These are phyloP conservation scores for Anhinga anhinga DNA, from an alignment of 2,113 vertebrate genomes.

Conservation along the genomic window DNA sequence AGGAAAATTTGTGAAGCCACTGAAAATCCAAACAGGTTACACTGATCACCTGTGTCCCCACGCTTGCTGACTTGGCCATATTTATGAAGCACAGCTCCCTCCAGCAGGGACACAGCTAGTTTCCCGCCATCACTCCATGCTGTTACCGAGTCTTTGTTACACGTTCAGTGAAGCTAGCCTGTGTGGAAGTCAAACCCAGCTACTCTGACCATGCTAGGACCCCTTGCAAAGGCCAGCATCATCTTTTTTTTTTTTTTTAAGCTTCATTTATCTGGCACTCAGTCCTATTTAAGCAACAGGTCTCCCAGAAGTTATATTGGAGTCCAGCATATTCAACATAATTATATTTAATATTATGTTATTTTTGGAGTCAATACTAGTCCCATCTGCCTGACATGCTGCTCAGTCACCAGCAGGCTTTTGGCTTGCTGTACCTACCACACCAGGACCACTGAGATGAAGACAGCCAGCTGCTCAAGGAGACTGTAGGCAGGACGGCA, in stretches of 20 bases:
- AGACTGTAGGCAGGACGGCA: neutral
- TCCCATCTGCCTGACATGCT: neutral
- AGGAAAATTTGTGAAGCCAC: neutral
- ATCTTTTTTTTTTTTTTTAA: neutral
- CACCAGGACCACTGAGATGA: neutral
- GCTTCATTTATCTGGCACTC: neutral
- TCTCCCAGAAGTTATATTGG: neutral
- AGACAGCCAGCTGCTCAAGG: neutral
- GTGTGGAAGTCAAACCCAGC: neutral
- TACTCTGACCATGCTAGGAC: neutral
- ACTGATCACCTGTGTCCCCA: neutral
- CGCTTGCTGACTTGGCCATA: neutral
- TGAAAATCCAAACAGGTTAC: neutral
- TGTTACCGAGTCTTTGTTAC: neutral
- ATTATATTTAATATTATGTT: neutral
- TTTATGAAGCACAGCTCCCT: neutral
- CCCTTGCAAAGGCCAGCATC: neutral
- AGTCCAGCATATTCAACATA: neutral
- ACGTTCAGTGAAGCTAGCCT: neutral
- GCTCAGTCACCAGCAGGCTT: neutral
- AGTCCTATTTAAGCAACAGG: neutral
- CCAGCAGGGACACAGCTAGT: neutral
- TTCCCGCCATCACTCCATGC: neutral
- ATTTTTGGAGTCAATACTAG: neutral
- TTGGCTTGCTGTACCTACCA: neutral